Percentiles rank a stretch among this genome's conserved stretches.
Evolutionary conservation across 2,888 invertebrate species (phyloP).

Genomic region (Neoaliturus tenellus): DNA sequence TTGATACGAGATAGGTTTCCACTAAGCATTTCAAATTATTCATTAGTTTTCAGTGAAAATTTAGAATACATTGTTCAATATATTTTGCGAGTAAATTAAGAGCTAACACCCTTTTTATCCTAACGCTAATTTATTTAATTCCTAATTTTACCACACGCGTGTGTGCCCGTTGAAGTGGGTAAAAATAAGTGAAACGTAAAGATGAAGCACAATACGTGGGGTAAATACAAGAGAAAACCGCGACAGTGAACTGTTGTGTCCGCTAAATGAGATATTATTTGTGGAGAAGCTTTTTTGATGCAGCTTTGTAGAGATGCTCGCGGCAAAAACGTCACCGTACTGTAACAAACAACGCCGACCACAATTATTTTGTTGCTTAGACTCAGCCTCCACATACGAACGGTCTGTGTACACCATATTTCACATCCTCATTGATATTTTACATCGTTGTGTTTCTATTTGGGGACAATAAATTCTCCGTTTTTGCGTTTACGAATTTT

Average conservation of each 20-base stretch:
- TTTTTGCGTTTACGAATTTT: no score
- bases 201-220: neutral
- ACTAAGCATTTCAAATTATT: no score
- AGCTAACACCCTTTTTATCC: no score
- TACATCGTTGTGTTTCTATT: neutral
- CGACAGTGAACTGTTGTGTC: constrained; percentile 9
- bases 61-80: no score
- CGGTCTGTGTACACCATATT: neutral
- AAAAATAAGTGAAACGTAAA: neutral
- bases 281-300: constrained; percentile 24
- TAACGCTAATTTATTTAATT: no score
- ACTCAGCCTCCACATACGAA: neutral
- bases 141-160: no score
- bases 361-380: constrained; percentile 5
- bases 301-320: neutral
- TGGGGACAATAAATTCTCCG: no score
- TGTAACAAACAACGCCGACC: neutral
- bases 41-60: no score
- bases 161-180: neutral
- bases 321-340: constrained; percentile 29
- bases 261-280: constrained; percentile 48
- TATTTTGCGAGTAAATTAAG: no score
- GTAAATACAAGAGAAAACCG: neutral
- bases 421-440: neutral
- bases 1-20: no score